These are phyloP conservation scores for Hyperoplus immaculatus DNA, from an alignment of 2,797 vertebrate species.

Conservation along the genomic window DNA sequence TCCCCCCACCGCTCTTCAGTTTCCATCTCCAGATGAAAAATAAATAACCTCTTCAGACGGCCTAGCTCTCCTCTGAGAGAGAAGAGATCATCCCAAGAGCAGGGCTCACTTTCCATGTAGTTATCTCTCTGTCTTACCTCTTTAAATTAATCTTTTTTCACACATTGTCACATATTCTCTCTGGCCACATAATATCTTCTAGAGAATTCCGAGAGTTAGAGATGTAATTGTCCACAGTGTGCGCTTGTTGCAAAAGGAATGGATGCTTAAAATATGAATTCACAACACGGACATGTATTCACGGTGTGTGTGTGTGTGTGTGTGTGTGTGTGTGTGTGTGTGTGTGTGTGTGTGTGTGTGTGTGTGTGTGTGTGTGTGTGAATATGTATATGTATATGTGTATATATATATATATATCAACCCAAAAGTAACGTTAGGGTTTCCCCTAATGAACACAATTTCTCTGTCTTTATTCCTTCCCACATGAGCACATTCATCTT, in stretches of 20 bases:
- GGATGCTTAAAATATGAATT: background rate
- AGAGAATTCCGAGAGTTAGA: too few species aligned
- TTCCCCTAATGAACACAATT: background rate
- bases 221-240: constrained; percentile 22
- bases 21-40: constrained; percentile 84
- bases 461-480: constrained; percentile 7
- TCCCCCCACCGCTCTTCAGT: constrained; percentile 75
- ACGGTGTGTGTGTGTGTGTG: too few species aligned
- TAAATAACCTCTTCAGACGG: constrained; percentile 85
- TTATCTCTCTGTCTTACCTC: constrained; percentile 60
- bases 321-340: too few species aligned
- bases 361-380: too few species aligned
- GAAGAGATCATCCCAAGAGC: constrained; percentile 64
- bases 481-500: constrained; percentile 12
- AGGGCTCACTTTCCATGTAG: constrained; percentile 65
- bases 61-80: constrained; percentile 66
- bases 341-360: too few species aligned
- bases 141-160: constrained; percentile 54
- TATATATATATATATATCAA: background rate
- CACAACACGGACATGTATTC: background rate
- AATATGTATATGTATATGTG: too few species aligned
- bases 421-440: constrained; percentile 29
- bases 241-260: background rate
- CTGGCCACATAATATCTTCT: background rate
- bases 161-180: constrained; percentile 36